A percentile compares a stretch with the other conserved stretches of the same genome.
Conservation (phyloP, 35 echinoderm and acorn worm genomes). For the Ptychodera flava region DNA sequence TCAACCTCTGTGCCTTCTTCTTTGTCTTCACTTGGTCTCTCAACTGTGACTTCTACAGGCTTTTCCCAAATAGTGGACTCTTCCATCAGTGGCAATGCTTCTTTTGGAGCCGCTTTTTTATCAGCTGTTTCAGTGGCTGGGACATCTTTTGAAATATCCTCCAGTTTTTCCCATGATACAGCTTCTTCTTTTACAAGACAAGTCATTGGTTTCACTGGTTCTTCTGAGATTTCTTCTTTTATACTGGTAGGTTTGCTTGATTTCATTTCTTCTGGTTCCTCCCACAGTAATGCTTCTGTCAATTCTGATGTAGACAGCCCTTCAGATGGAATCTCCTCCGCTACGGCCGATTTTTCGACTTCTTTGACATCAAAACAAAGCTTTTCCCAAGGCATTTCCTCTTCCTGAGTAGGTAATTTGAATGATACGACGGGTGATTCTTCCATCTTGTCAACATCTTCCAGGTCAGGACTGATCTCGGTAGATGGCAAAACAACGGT, state of each 20-base stretch:
- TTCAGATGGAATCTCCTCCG: constrained; percentile 11
- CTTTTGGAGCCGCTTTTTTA: constrained; percentile 4
- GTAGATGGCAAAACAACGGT: too few relatives aligned
- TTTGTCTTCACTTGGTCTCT: constrained; percentile 8
- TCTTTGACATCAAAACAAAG: background rate
- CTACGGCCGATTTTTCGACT: background rate
- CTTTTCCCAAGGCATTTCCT: background rate
- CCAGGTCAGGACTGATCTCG: too few relatives aligned
- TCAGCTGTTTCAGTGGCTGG: background rate
- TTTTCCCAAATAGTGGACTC: constrained; percentile 8
- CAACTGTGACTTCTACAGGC: background rate
- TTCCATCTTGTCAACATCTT: too few relatives aligned
- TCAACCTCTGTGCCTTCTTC: constrained; percentile 26
- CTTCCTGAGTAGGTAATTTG: background rate
- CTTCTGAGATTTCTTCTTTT: too few relatives aligned
- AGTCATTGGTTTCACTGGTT: background rate
- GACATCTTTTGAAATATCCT: constrained; percentile 9
- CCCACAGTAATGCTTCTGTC: constrained; percentile 6
- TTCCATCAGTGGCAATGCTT: background rate
- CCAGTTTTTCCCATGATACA: constrained; percentile 19
- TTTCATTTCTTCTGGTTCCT: constrained; percentile 22
- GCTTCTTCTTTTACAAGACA: constrained; percentile 48
- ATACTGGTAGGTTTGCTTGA: background rate
- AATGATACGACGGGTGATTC: background rate
- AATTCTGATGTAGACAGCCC: constrained; percentile 3